Evolutionary conservation across 2,888 invertebrate species (phyloP).

Genomic region (Acheta domesticus): DNA sequence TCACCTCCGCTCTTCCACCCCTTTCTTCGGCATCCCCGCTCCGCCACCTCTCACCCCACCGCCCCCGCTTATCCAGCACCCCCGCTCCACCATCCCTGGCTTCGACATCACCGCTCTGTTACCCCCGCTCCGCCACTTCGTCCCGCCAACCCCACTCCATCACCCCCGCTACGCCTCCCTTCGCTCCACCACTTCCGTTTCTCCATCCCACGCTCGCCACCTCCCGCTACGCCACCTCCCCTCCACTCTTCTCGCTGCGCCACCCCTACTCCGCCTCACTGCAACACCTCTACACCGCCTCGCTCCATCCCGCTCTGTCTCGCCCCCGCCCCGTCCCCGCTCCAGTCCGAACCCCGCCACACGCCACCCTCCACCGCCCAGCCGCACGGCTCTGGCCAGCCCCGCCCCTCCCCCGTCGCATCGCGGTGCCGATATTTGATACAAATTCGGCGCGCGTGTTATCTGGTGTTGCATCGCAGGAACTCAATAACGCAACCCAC

Average conservation of each 20-base stretch:
- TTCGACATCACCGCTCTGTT: too few relatives aligned
- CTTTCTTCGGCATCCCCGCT: too few relatives aligned
- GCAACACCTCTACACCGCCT: too few relatives aligned
- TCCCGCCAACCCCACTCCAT: too few relatives aligned
- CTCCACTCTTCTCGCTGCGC: too few relatives aligned
- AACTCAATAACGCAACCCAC: slow-evolving; percentile 9
- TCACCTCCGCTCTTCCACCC: too few relatives aligned
- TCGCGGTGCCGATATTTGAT: not conserved
- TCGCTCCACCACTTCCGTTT: too few relatives aligned
- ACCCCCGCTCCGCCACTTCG: too few relatives aligned
- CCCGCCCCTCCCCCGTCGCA: not conserved
- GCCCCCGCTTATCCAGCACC: not conserved
- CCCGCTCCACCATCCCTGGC: not conserved
- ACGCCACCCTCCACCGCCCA: not conserved
- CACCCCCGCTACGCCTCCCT: too few relatives aligned
- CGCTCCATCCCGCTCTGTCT: not conserved
- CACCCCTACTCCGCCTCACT: too few relatives aligned
- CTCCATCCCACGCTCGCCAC: too few relatives aligned
- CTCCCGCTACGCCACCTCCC: too few relatives aligned
- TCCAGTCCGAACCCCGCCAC: not conserved
- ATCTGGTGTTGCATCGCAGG: slow-evolving; percentile 5
- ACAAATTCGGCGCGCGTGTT: not conserved
- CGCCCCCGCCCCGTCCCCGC: not conserved
- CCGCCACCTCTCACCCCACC: not conserved
- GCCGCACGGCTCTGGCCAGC: not conserved